Base-by-base conservation (phyloP, 2,888 invertebrate genomes). In the Euplagia quadripunctaria region DNA sequence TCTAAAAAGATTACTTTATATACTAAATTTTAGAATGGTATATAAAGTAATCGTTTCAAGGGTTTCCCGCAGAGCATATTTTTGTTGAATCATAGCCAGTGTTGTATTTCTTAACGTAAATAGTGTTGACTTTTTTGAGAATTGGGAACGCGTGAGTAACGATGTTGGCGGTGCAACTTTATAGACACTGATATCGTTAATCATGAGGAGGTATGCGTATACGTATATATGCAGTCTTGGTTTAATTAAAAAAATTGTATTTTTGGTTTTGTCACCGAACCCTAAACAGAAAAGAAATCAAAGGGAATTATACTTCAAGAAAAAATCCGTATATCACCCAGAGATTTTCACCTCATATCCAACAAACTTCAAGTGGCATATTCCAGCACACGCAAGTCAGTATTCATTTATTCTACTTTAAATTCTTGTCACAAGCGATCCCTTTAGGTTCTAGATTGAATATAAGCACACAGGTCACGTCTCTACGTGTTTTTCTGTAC, bases 401-500 rank as follows among this genome's bases (percentile, higher is more conserved):
- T 87, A 82, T 80, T 80, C 81, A 83, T 84, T 81, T 83, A 77
- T 84, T 79, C 75, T 76, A 74, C 74, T 88, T 83, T 75, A 80
- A 73, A 90, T 88, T 88, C 90, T 20, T 70, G 80, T 81, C 84
- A 83, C 84, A 83, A 68, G 68, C 71, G 70, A 72, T 83, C 86
- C 87, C 87, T 86, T 87, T 79, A 82, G 85, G 85, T 81, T 82
- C 84, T 81, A 85, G 88, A 92, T 92, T 91, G 91, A 90, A 91
- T 88, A 87, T 90, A 88, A 87, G 83, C 85, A 91, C 79, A 81
- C 91, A 82, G 84, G 90, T 91, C 92, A 92, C 92, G 92, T 89
- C 52, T 64, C 71, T 51, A 77, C 82, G 82, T 87, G 86, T 88
- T 87, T 87, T 87, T 86, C 85, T 82, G 83, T 84, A 83, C 86